Base-by-base conservation (phyloP, 2,888 invertebrate species). In the Dynastes grantii region DNA sequence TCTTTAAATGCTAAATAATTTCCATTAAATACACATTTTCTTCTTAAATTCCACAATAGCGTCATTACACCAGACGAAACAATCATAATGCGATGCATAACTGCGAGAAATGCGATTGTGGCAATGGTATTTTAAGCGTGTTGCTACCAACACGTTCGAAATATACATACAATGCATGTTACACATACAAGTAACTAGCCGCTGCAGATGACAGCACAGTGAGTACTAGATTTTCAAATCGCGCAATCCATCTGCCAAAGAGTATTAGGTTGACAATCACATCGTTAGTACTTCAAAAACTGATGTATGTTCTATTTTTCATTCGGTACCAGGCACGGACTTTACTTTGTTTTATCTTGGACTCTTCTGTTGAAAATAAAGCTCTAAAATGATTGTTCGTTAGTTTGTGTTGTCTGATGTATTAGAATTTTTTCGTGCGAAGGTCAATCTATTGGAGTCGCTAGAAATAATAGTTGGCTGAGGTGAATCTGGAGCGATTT, bases 151-250 rank as follows among this genome's bases (percentile, higher is more conserved):
- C 32, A 32, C 71, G 55, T 40, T 40, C 9, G 9, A 71, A 71
- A 71, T 71, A 71, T 71, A 71, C 71, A 71, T 71, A 71, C 71
- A 71, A 71, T 71, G 71, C 71, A 53, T 55, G 55, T 71, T 55
- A 53, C 32, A 71, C 55, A 55, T 37, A 6, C 37, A 55, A 55
- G 55, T 71, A 55, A 55, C 9, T 53, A 55, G 71, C 11, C 32
- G 8, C 71, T 71, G 53, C 79, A 78, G 81, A 81, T 78, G 81
- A 81, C 81, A 81, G 78, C 27, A 77, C 80, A 71, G 71, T 71
- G 71, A 71, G 71, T 55, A 71, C 71, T 71, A 53, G 55, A 55
- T 71, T 53, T 55, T 71, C 71, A 53, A 55, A 71, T 71, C 71
- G 29, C 71, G 55, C 71, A 37, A 71, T 71, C 71, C 53, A 71